Evolutionary conservation across 2,113 vertebrate species (phyloP).

Genomic region (Indicator indicator): DNA sequence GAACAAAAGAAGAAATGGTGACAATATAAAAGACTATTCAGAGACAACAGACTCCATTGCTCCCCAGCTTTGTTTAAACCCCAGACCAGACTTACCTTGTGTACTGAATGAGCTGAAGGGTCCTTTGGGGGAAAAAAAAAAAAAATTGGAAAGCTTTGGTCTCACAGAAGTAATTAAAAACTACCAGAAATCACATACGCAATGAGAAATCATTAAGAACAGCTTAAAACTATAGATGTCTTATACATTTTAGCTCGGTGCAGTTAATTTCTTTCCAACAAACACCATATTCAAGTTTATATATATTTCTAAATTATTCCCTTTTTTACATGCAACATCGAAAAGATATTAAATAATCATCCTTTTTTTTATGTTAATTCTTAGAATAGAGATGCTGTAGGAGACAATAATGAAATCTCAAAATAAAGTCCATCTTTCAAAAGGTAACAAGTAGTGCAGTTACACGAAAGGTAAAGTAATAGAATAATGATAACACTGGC

Average conservation of each 20-base stretch:
- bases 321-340: neutral
- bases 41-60: neutral
- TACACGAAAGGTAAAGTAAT: slow-evolving; percentile 14
- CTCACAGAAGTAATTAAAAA: neutral
- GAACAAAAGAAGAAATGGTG: neutral
- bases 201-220: neutral
- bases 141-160: neutral
- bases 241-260: neutral
- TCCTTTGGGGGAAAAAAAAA: neutral
- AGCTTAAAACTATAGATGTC: neutral
- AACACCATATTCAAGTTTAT: neutral
- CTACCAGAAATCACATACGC: neutral
- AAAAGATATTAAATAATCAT: neutral
- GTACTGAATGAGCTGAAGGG: neutral
- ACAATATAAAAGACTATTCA: neutral
- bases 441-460: slow-evolving; percentile 17
- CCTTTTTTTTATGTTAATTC: neutral
- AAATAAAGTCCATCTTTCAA: slow-evolving; percentile 32
- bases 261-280: neutral
- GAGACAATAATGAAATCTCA: slow-evolving; percentile 7
- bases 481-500: neutral
- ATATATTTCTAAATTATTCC: neutral
- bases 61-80: neutral
- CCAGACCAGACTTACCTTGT: neutral
- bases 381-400: neutral